Percentiles rank a stretch among this genome's conserved stretches.
Conservation (phyloP, 2,113 vertebrate species). For the Lanius collurio region DNA sequence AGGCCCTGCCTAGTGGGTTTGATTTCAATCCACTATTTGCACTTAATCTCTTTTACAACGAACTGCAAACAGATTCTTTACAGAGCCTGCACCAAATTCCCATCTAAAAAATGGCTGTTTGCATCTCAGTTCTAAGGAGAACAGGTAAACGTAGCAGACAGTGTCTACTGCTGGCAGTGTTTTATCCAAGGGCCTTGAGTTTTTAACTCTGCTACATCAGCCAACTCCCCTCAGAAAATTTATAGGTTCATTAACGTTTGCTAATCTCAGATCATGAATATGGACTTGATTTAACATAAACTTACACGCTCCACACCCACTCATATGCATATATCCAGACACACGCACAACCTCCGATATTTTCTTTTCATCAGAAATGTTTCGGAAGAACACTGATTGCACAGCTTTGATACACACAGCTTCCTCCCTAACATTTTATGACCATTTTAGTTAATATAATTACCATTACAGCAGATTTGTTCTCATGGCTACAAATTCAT, state of each 20-base stretch:
- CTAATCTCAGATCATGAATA: neutral
- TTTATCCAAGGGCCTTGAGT: neutral
- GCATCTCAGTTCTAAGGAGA: neutral
- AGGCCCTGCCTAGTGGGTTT: neutral
- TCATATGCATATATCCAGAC: fast-evolving
- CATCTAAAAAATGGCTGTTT: neutral
- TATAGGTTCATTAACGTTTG: neutral
- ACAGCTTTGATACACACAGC: neutral
- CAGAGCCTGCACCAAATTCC: neutral
- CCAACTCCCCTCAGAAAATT: neutral
- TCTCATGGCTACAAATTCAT: slow-evolving; percentile 23
- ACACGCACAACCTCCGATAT: neutral
- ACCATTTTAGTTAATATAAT: neutral
- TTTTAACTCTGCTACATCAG: neutral
- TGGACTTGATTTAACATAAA: neutral
- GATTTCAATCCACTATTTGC: neutral
- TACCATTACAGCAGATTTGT: neutral
- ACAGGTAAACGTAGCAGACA: neutral
- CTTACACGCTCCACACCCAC: neutral
- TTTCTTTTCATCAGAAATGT: neutral
- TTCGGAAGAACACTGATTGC: neutral
- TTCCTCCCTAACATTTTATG: neutral
- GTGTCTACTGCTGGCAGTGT: neutral
- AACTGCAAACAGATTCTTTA: neutral
- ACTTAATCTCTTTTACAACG: neutral